Percentiles rank a stretch among this genome's conserved stretches.
phyloP scores from a whole-genome alignment of 2,797 vertebrate species.

The Catamblyrhynchus diadema region DNA sequence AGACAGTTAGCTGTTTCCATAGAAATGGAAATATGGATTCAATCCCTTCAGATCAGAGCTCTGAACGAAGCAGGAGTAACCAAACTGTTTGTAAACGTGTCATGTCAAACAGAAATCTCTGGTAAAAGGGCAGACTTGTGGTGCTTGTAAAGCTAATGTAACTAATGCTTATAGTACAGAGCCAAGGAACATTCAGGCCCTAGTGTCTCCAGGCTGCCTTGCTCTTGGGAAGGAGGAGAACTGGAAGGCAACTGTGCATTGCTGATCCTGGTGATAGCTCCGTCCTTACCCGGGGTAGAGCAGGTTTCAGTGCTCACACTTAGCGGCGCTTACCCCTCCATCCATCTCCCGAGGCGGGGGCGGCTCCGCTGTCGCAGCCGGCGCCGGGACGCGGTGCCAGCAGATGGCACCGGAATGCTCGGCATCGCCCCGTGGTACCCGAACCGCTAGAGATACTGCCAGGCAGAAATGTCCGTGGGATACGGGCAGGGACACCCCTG shows the following conservation, averaged over 20 bases:
- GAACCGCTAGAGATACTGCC: rapidly evolving
- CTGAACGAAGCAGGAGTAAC: background rate
- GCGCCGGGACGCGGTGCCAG: background rate
- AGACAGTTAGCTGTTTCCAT: constrained; percentile 51
- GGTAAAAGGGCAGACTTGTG: background rate
- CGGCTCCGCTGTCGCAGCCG: rapidly evolving
- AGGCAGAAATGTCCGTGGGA: background rate
- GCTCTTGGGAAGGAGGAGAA: background rate
- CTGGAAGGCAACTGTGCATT: background rate
- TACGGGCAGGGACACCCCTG: rapidly evolving
- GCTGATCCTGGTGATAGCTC: rapidly evolving
- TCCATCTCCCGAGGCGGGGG: rapidly evolving
- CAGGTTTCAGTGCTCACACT: rapidly evolving
- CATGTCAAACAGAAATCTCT: background rate
- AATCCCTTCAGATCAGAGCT: background rate
- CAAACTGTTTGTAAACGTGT: background rate
- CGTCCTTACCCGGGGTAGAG: background rate
- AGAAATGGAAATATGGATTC: constrained; percentile 52
- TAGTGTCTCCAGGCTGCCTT: rapidly evolving
- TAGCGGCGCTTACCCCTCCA: background rate
- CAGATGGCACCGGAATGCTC: background rate
- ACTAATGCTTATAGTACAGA: background rate
- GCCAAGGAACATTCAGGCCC: background rate
- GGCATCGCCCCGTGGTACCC: rapidly evolving
- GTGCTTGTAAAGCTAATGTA: background rate